Percentiles rank a stretch among this genome's conserved stretches.
phyloP scores from a whole-genome alignment of 2,113 vertebrate genomes.

The Tetrax tetrax region DNA sequence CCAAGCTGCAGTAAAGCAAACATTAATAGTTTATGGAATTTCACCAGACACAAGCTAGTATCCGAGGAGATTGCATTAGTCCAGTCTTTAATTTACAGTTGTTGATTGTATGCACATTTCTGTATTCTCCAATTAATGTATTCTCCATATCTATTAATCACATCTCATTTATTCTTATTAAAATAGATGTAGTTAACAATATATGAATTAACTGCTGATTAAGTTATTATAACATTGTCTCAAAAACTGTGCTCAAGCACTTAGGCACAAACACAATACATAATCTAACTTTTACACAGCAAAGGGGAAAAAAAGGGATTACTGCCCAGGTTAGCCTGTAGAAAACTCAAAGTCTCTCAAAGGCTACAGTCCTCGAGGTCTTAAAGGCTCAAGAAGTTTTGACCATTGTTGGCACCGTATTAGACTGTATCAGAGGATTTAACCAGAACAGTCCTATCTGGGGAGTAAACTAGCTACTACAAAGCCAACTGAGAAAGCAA shows the following conservation, averaged over 20 bases:
- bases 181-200: not conserved
- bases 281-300: not conserved
- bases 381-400: not conserved
- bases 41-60: not conserved
- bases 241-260: not conserved
- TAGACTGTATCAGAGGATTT: not conserved
- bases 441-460: not conserved
- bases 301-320: not conserved
- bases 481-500: not conserved
- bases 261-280: not conserved
- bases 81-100: not conserved
- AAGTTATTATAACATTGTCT: not conserved
- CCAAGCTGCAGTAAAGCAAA: not conserved
- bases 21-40: not conserved
- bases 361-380: not conserved
- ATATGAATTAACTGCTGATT: not conserved
- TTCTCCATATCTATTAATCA: not conserved
- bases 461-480: not conserved
- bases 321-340: not conserved
- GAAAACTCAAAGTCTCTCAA: not conserved
- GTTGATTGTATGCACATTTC: not conserved
- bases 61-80: not conserved
- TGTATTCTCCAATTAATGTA: not conserved
- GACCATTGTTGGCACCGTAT: not conserved
- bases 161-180: not conserved